Base-by-base conservation (phyloP, 2,113 vertebrate species). In the Trematomus loennbergii region DNA sequence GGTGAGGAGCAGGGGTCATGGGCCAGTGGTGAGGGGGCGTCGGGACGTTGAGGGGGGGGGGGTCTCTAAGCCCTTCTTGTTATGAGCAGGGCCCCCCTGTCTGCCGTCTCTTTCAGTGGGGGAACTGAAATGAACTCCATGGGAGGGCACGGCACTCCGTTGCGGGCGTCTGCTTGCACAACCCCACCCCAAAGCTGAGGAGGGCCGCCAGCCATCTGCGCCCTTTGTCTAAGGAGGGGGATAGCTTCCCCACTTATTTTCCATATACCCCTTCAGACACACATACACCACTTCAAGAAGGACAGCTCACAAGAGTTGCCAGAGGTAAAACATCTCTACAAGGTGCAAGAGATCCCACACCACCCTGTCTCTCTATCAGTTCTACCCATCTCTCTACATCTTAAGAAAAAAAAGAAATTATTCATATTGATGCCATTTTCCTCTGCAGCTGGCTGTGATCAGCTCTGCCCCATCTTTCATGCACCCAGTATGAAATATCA, bases 121-220 rank as follows among this genome's bases (percentile, higher is more conserved):
- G 75, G 86, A 75, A 66, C 88, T 88, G 83, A 92, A 90, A 92
- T 90, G 82, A 92, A 91, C 90, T 94, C 91, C 80, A 87, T 92
- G 85, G 93, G 93, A 91, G 92, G 91, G 78, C 81, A 87, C 40
- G 71, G 87, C 36, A 77, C 92, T 87, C 83, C n/a, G 78, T 87
- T 70, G 82, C 89, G 87, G 82, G 88, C 84, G 90, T 92, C 91
- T 91, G 89, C 88, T 87, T 29, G 72, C 87, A 79, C 86, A 76
- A 84, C 89, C 89, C 88, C 86, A 83, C 87, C 82, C 82, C 75
- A 83, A 84, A 91, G 85, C 88, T 87, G 85, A 88, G 89, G 80
- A 87, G 86, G 88, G 79, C 79, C 81, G 79, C 79, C 81, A 81
- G 89, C 92, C 94, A 94, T 95, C 94, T 95, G 94, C 85, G 87